phyloP scores from a whole-genome alignment of 2,113 vertebrate genomes.

The Nannobrachium achirus region DNA sequence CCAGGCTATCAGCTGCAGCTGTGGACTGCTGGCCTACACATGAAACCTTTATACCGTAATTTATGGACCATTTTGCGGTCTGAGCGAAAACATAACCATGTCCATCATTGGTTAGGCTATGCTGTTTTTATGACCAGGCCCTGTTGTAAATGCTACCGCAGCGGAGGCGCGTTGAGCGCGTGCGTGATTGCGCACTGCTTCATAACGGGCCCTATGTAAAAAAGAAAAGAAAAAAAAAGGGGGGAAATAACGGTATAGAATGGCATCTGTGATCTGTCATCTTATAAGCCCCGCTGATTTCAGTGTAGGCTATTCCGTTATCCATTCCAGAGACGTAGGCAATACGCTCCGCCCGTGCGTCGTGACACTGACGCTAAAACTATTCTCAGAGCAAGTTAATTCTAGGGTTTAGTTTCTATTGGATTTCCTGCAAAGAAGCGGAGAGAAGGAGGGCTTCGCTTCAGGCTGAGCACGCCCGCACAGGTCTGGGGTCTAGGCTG shows the following conservation, averaged over 20 bases:
- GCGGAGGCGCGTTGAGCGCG: conserved; percentile 52
- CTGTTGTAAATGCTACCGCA: conserved; percentile 52
- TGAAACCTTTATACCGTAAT: too few species aligned
- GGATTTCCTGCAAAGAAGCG: conserved; percentile 18
- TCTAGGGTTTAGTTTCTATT: conserved; percentile 36
- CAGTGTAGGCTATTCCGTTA: not conserved
- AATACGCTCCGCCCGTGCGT: conserved; percentile 33
- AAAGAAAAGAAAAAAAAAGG: too few species aligned
- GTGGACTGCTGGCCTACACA: too few species aligned
- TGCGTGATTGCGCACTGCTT: conserved; percentile 31
- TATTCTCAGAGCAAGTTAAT: conserved; percentile 42
- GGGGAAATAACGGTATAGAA: conserved; percentile 41
- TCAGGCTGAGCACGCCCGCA: conserved; percentile 55
- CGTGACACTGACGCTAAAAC: conserved; percentile 32
- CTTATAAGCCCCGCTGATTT: accelerated
- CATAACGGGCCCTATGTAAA: conserved; percentile 15
- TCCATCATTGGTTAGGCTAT: conserved; percentile 15
- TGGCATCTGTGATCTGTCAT: not conserved
- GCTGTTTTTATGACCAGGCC: not conserved
- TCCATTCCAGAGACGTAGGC: too few species aligned
- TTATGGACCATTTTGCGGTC: too few species aligned
- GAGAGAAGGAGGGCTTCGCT: conserved; percentile 57
- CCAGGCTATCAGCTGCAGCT: too few species aligned
- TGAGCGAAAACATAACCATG: not conserved
- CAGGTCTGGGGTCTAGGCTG: conserved; percentile 15